Evolutionary conservation across 1,140 invertebrate species (phyloP).

Genomic region (Pseudomyrmex gracilis): DNA sequence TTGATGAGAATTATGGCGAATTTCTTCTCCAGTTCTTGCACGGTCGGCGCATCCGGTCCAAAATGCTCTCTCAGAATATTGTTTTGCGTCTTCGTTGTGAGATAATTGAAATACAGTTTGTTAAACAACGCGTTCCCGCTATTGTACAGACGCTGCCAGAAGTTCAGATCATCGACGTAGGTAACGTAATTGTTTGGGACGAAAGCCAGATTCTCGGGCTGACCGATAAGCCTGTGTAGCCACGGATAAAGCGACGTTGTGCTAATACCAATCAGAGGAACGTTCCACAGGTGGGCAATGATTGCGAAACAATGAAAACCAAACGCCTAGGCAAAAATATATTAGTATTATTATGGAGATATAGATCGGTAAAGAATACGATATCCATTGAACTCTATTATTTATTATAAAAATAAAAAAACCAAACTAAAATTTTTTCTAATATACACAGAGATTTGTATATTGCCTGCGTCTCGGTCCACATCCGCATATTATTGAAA

Average conservation of each 20-base stretch:
- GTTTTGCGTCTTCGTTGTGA: slow-evolving; percentile 70
- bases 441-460: too few species aligned
- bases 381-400: too few species aligned
- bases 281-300: slow-evolving; percentile 86
- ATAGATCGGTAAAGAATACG: too few species aligned
- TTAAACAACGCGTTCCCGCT: slow-evolving; percentile 58
- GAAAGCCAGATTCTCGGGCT: slow-evolving; percentile 87
- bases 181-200: slow-evolving; percentile 87
- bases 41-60: slow-evolving; percentile 77
- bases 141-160: slow-evolving; percentile 87
- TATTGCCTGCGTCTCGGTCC: too few species aligned
- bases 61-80: slow-evolving; percentile 81
- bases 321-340: slow-evolving; percentile 69
- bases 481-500: too few species aligned
- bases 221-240: slow-evolving; percentile 87
- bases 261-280: slow-evolving; percentile 87
- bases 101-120: slow-evolving; percentile 69
- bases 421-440: too few species aligned
- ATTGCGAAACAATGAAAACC: slow-evolving; percentile 84
- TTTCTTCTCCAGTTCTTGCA: slow-evolving; percentile 83
- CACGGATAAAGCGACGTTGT: slow-evolving; percentile 88
- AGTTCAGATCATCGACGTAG: slow-evolving; percentile 86
- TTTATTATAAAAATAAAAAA: too few species aligned
- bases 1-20: slow-evolving; percentile 87
- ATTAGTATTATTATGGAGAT: too few species aligned